Percentiles rank a stretch among this genome's conserved stretches.
Conservation (phyloP, 2,797 vertebrate genomes). For the Chiropotes sagulatus region DNA sequence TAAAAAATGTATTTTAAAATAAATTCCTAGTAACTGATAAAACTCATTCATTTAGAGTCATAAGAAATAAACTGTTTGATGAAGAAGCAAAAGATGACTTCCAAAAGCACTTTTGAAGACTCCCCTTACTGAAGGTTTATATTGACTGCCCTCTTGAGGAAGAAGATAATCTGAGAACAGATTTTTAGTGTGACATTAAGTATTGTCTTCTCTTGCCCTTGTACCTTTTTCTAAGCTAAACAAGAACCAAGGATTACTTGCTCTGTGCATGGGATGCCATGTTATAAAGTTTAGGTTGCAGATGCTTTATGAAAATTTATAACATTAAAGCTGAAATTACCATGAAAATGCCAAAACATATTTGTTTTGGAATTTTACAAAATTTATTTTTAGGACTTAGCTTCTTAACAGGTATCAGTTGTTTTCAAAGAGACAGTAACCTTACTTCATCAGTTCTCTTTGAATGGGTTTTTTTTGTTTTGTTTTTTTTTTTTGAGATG, state of each 20-base stretch:
- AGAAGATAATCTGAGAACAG: neutral
- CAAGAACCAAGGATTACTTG: neutral
- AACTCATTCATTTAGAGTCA: neutral
- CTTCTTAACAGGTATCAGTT: neutral
- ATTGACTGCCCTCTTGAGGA: neutral
- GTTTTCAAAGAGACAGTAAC: constrained; percentile 40
- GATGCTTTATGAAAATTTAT: neutral
- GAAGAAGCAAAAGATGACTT: neutral
- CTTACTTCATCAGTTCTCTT: neutral
- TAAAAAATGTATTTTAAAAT: neutral
- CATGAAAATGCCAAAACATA: neutral
- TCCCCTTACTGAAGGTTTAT: neutral
- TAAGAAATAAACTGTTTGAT: neutral
- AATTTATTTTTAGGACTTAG: constrained; percentile 12
- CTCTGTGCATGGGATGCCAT: neutral
- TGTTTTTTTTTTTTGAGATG: neutral
- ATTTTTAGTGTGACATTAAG: neutral
- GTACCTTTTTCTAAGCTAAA: neutral
- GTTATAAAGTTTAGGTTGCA: neutral
- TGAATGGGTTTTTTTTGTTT: neutral
- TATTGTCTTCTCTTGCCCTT: neutral
- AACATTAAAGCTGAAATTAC: neutral
- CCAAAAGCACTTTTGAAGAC: neutral
- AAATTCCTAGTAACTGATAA: neutral
- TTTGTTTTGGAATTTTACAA: constrained; percentile 10